Percentiles rank a stretch among this genome's conserved stretches.
Conservation (phyloP, 2,113 vertebrate species). For the Gallinago jamesoni region DNA sequence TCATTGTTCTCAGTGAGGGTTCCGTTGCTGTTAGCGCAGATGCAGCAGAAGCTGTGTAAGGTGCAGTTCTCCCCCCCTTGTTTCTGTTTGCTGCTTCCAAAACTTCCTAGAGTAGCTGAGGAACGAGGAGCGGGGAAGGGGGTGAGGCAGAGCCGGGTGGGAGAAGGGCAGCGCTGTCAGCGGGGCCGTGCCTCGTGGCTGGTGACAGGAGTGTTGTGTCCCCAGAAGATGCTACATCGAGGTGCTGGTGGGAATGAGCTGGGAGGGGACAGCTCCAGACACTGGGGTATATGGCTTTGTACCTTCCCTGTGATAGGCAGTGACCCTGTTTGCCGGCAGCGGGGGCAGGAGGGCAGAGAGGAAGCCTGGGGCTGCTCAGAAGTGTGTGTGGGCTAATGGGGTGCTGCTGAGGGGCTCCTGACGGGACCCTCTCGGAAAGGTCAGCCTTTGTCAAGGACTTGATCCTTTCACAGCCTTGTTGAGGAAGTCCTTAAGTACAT, state of each 20-base stretch:
- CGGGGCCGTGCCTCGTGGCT: neutral
- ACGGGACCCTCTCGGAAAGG: neutral
- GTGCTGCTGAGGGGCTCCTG: neutral
- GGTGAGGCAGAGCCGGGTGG: fast-evolving
- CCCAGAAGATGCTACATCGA: neutral
- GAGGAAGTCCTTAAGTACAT: neutral
- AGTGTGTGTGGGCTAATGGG: fast-evolving
- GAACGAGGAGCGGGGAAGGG: neutral
- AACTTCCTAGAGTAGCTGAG: neutral
- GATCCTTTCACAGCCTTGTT: neutral
- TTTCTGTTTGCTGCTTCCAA: neutral
- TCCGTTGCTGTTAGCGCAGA: fast-evolving
- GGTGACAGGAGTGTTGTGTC: neutral
- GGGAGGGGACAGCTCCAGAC: fast-evolving
- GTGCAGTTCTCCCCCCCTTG: neutral
- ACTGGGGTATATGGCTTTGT: neutral
- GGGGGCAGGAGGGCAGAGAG: fast-evolving
- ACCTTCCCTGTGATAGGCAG: fast-evolving
- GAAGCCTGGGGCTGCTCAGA: neutral
- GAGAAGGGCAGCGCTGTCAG: neutral
- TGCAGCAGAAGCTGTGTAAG: neutral
- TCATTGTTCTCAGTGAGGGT: neutral
- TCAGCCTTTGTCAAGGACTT: neutral
- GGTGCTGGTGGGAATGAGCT: neutral
- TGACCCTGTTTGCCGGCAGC: neutral